phyloP scores from a whole-genome alignment of 1,140 invertebrate genomes.

The Leguminivora glycinivorella region DNA sequence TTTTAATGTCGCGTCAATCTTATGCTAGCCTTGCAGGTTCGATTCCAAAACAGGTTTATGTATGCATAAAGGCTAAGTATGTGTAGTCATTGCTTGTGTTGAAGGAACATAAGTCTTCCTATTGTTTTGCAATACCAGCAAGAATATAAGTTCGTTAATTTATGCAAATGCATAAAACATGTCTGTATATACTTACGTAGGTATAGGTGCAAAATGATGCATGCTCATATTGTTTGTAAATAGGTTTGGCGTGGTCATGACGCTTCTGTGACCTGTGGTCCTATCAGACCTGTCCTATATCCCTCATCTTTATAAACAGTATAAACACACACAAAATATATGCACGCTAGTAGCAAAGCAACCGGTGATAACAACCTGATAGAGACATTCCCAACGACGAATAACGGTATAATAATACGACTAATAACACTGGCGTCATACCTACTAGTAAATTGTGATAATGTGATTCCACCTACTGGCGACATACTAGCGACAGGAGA shows the following conservation, averaged over 20 bases:
- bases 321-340: too few relatives aligned
- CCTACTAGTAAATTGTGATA: too few relatives aligned
- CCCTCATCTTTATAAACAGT: too few relatives aligned
- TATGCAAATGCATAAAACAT: slow-evolving; percentile 25
- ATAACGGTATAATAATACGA: too few relatives aligned
- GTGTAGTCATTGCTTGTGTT: not conserved
- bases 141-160: slow-evolving; percentile 14
- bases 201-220: slow-evolving; percentile 6
- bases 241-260: slow-evolving; percentile 3
- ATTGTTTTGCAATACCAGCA: slow-evolving; percentile 23
- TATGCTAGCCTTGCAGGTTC: not conserved
- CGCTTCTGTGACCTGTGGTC: not conserved
- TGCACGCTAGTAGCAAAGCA: too few relatives aligned
- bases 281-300: not conserved
- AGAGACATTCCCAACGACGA: too few relatives aligned
- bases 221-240: slow-evolving; percentile 25
- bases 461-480: too few relatives aligned
- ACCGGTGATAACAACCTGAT: too few relatives aligned
- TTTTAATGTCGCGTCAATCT: too few relatives aligned
- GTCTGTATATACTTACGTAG: not conserved
- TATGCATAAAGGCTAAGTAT: not conserved
- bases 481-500: too few relatives aligned
- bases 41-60: not conserved
- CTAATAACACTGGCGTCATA: too few relatives aligned
- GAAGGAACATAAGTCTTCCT: not conserved